These are phyloP conservation scores for Danio kyathit DNA, from an alignment of 2,797 vertebrate species.

Conservation along the genomic window DNA sequence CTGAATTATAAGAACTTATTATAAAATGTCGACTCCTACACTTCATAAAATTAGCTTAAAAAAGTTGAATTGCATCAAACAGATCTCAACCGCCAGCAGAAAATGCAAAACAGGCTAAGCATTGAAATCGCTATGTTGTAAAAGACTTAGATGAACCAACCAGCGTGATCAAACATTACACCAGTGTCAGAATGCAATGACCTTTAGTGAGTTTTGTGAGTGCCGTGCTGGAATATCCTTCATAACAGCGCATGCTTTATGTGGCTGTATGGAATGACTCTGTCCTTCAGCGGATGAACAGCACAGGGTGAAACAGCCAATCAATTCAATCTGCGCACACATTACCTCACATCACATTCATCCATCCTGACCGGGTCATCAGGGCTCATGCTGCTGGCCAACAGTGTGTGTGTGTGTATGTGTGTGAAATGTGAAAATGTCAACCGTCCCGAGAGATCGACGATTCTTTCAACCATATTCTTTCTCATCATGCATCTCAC, in stretches of 20 bases:
- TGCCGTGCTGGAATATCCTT: conserved; percentile 12
- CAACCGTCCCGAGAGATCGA: conserved; percentile 39
- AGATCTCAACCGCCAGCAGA: neutral
- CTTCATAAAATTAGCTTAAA: too few species aligned
- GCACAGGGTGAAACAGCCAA: conserved; percentile 20
- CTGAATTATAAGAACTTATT: too few species aligned
- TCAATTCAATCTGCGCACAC: conserved; percentile 40
- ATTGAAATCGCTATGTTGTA: neutral
- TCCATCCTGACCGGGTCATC: conserved; percentile 34
- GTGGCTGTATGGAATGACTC: conserved; percentile 20
- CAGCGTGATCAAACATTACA: conserved; percentile 7
- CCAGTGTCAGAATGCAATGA: conserved; percentile 21
- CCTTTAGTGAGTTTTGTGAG: conserved; percentile 11
- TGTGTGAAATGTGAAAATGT: conserved; percentile 44
- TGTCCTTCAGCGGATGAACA: conserved; percentile 34
- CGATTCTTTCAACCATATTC: conserved; percentile 39
- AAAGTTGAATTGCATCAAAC: neutral
- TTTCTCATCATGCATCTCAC: conserved; percentile 40
- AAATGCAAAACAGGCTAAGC: neutral
- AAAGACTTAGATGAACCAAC: neutral
- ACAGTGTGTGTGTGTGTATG: conserved; percentile 14
- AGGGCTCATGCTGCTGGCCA: conserved; percentile 30
- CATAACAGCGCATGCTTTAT: conserved; percentile 26
- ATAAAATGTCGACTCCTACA: too few species aligned
- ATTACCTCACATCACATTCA: conserved; percentile 48